Percentiles rank a stretch among this genome's conserved stretches.
Evolutionary conservation across 2,113 vertebrate genomes (phyloP).

Genomic region (Passer domesticus): DNA sequence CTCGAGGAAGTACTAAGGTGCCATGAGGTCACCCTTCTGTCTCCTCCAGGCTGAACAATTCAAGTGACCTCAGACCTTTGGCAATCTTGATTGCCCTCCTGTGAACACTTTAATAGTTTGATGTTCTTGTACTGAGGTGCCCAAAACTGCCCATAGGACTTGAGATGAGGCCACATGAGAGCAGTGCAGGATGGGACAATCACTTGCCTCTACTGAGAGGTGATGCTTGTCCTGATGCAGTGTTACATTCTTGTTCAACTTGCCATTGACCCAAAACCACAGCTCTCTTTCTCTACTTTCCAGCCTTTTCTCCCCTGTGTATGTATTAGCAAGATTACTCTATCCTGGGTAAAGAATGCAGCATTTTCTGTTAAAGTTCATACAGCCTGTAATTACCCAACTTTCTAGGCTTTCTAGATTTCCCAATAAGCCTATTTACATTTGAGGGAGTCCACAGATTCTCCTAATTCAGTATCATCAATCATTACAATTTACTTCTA

Average conservation of each 20-base stretch:
- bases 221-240: accelerated
- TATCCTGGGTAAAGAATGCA: not conserved
- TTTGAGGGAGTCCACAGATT: not conserved
- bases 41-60: not conserved
- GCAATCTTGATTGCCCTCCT: not conserved
- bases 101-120: not conserved
- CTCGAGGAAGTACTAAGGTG: not conserved
- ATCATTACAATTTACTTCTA: not conserved
- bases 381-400: not conserved
- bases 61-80: not conserved
- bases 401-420: not conserved
- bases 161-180: accelerated
- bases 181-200: not conserved
- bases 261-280: not conserved
- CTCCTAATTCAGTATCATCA: not conserved
- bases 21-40: not conserved
- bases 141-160: not conserved
- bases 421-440: not conserved
- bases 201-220: accelerated
- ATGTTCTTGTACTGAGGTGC: not conserved
- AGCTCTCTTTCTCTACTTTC: not conserved
- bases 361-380: not conserved
- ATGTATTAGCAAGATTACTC: not conserved
- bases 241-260: not conserved
- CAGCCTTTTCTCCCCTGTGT: not conserved